These are phyloP conservation scores for Strongylocentrotus purpuratus DNA, from an alignment of 35 echinoderm and acorn worm species.

Conservation along the genomic window DNA sequence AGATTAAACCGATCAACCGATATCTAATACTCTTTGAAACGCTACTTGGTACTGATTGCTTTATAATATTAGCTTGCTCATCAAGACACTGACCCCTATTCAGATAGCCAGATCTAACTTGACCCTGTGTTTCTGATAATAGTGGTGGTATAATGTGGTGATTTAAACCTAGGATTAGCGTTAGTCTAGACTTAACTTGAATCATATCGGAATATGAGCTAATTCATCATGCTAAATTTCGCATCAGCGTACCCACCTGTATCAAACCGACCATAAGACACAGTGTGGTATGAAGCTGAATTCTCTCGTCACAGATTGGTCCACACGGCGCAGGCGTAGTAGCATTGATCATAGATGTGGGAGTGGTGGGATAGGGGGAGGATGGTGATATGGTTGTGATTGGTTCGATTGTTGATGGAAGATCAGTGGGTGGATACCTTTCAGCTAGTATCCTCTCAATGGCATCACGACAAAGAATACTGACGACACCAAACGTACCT, in stretches of 20 bases:
- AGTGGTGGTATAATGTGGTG: no score
- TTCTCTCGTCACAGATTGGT: slow-evolving; percentile 27
- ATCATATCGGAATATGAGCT: no score
- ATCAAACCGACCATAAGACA: slow-evolving; percentile 42
- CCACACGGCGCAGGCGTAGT: slow-evolving; percentile 21
- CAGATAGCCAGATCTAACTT: no score
- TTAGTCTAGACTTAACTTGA: no score
- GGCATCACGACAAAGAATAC: not conserved
- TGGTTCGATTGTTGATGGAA: not conserved
- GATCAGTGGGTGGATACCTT: not conserved
- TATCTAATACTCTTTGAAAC: no score
- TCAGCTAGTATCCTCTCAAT: not conserved
- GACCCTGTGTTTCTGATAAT: no score
- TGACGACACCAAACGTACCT: slow-evolving; percentile 1
- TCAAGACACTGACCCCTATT: no score
- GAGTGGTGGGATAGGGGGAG: not conserved
- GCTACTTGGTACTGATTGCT: no score
- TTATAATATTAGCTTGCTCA: no score
- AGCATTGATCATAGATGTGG: not conserved
- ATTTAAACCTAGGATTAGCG: no score
- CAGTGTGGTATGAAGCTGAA: slow-evolving; percentile 26
- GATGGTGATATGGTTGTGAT: not conserved
- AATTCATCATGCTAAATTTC: no score
- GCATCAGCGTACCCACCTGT: not conserved
- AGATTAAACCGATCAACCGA: no score